Evolutionary conservation across 2,888 invertebrate species (phyloP).

Genomic region (Apodemia zela): DNA sequence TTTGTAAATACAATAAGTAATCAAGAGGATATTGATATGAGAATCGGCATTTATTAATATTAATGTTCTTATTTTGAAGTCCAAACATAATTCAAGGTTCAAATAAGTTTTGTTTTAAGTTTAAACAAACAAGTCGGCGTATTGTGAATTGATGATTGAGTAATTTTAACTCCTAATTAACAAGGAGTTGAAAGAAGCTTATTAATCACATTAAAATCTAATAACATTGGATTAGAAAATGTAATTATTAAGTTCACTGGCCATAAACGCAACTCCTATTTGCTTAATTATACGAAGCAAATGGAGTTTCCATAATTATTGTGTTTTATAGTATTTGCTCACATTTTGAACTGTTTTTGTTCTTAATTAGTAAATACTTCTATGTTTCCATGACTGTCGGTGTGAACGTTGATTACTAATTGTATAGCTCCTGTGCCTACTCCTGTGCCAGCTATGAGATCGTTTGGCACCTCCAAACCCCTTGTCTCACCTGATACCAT

Average conservation of each 20-base stretch:
- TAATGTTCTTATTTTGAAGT: too few relatives aligned
- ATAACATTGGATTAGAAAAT: conserved; percentile 12
- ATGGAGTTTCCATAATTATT: not conserved
- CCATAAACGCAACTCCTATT: not conserved
- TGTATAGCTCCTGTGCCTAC: conserved; percentile 58
- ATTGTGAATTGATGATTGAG: not conserved
- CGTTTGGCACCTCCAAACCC: conserved; percentile 61
- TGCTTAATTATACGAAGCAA: conserved; percentile 6
- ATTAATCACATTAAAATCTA: conserved; percentile 5
- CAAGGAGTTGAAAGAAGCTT: conserved; percentile 1
- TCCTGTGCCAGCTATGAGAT: conserved; percentile 54
- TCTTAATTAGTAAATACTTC: conserved; percentile 61
- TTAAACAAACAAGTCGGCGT: not conserved
- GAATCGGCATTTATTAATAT: too few relatives aligned
- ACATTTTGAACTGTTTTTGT: not conserved
- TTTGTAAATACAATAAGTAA: too few relatives aligned
- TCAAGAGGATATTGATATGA: too few relatives aligned
- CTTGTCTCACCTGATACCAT: conserved; percentile 59
- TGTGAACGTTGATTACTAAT: conserved; percentile 64
- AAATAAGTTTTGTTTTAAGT: too few relatives aligned
- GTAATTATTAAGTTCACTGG: not conserved
- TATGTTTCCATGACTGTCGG: conserved; percentile 67
- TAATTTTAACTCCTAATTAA: not conserved
- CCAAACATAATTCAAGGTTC: too few relatives aligned
- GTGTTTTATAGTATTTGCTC: not conserved